phyloP scores from a whole-genome alignment of 2,888 invertebrate genomes.

The Spialia ferax region DNA sequence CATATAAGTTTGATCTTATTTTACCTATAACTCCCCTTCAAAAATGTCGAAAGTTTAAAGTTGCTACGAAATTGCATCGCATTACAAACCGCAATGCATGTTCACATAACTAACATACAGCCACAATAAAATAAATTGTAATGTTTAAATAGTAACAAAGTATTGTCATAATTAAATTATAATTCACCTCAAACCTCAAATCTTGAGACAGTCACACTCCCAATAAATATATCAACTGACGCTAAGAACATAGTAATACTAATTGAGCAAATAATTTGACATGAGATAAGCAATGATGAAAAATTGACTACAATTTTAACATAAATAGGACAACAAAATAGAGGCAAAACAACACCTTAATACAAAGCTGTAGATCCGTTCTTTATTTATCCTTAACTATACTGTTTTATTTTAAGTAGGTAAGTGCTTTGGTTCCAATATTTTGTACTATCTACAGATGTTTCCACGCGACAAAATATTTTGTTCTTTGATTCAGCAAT shows the following conservation, averaged over 20 bases:
- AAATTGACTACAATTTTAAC: slow-evolving; percentile 5
- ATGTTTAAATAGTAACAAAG: not conserved
- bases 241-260: slow-evolving; percentile 23
- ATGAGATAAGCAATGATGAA: not conserved
- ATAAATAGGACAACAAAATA: slow-evolving; percentile 2
- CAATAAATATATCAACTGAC: not conserved
- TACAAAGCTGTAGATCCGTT: not conserved
- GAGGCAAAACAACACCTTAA: not conserved
- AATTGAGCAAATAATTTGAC: slow-evolving; percentile 41
- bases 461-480: not conserved
- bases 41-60: too few species aligned
- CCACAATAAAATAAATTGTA: not conserved
- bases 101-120: not conserved
- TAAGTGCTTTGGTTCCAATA: slow-evolving; percentile 1
- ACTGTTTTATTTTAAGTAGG: slow-evolving; percentile 1
- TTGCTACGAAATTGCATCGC: too few species aligned
- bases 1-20: too few species aligned
- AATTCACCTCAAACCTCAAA: not conserved
- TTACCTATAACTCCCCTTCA: too few species aligned
- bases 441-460: not conserved
- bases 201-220: not conserved
- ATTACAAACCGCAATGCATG: not conserved
- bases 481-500: not conserved
- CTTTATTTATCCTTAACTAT: not conserved
- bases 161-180: not conserved